phyloP scores from a whole-genome alignment of 2,888 invertebrate genomes.

The Tuta absoluta region DNA sequence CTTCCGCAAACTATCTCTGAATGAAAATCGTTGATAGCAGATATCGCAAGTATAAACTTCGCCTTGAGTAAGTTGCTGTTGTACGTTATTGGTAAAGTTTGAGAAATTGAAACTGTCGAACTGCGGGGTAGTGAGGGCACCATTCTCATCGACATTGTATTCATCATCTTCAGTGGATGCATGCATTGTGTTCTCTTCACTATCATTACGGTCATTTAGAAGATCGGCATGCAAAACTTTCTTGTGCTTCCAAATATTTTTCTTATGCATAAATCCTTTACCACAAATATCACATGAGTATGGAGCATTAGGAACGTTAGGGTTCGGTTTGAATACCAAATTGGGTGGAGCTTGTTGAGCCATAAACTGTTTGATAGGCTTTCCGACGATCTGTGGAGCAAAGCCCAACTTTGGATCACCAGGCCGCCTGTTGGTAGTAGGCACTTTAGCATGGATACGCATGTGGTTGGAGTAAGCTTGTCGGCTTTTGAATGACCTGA shows the following conservation, averaged over 20 bases:
- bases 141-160: slow-evolving; percentile 71
- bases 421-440: slow-evolving; percentile 74
- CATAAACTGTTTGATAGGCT: slow-evolving; percentile 66
- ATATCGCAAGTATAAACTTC: slow-evolving; percentile 69
- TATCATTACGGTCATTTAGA: slow-evolving; percentile 69
- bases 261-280: slow-evolving; percentile 81
- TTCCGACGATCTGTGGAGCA: slow-evolving; percentile 70
- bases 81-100: slow-evolving; percentile 56
- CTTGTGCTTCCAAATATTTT: slow-evolving; percentile 80
- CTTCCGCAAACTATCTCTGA: slow-evolving; percentile 73
- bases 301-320: slow-evolving; percentile 73
- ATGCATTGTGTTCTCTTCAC: slow-evolving; percentile 77
- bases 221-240: slow-evolving; percentile 77
- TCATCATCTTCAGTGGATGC: slow-evolving; percentile 78
- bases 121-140: slow-evolving; percentile 72
- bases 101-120: slow-evolving; percentile 76
- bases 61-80: slow-evolving; percentile 43
- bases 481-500: slow-evolving; percentile 81
- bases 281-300: slow-evolving; percentile 84
- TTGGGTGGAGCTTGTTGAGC: slow-evolving; percentile 56
- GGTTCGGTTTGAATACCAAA: slow-evolving; percentile 64
- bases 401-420: slow-evolving; percentile 61
- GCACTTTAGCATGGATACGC: slow-evolving; percentile 78
- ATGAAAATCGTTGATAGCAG: slow-evolving; percentile 73
- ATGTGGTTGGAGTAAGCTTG: slow-evolving; percentile 79